Evolutionary conservation across 2,888 invertebrate species (phyloP).

Genomic region (Resseliella maxima): DNA sequence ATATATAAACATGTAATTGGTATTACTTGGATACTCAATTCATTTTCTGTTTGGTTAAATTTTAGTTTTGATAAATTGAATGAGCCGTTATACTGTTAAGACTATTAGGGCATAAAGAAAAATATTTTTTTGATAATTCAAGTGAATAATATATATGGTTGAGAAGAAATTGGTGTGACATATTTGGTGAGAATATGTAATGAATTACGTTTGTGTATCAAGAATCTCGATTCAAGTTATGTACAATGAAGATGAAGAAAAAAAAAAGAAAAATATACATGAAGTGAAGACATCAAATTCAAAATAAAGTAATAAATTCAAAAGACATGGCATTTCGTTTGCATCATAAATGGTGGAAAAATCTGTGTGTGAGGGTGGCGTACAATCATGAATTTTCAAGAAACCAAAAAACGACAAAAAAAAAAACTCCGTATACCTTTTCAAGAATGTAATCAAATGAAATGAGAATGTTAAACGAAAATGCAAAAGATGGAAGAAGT

Average conservation of each 20-base stretch:
- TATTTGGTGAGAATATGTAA: background rate
- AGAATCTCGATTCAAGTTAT: too few relatives aligned
- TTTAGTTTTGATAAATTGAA: too few relatives aligned
- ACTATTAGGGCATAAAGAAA: too few relatives aligned
- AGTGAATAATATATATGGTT: background rate
- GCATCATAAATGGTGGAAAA: background rate
- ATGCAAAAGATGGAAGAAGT: slow-evolving; percentile 6
- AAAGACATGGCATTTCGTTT: background rate
- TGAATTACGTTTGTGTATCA: too few relatives aligned
- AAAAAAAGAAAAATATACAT: too few relatives aligned
- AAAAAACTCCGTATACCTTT: background rate
- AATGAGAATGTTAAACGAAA: slow-evolving; percentile 16
- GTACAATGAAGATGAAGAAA: too few relatives aligned
- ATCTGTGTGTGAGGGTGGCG: background rate
- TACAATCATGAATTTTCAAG: background rate
- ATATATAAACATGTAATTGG: too few relatives aligned
- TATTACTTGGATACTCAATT: too few relatives aligned
- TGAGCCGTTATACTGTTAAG: too few relatives aligned
- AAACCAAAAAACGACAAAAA: background rate
- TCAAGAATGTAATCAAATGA: background rate
- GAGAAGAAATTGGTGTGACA: background rate
- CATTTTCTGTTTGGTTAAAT: too few relatives aligned
- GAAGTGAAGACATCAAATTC: slow-evolving; percentile 1
- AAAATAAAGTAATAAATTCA: slow-evolving; percentile 10
- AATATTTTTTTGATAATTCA: background rate